Evolutionary conservation across 2,797 vertebrate genomes (phyloP), one percentile per base, ranked within the genome.

Genomic region (Uromys caudimaculatus): DNA sequence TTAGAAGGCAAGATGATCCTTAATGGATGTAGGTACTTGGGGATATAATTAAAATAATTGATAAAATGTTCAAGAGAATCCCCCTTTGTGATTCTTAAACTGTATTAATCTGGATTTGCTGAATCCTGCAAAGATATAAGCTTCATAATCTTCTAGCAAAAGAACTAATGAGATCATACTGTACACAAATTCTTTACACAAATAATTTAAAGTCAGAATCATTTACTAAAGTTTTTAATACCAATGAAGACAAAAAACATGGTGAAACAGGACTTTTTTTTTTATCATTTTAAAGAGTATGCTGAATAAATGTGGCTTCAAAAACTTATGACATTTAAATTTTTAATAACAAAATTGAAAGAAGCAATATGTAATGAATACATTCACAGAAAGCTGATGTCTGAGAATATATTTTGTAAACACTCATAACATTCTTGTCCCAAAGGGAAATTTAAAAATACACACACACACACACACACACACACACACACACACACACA

Each of bases 91-190:
- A 67, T 95, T 79, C 79, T 97, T 97, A 98, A 98, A 98, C 96
- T 96, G 97, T 98, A 96, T 98, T 98, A 98, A 98, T 98, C 97
- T 98, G 98, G 97, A 98, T 98, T 98, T 98, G 96, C 76, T 96
- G 96, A 98, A 98, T 97, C 98, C 97, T 93, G 97, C 54, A 75
- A 86, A 97, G 97, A 98, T 98, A 97, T 97, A 96, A 79, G 96
- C 92, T 98, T 98, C 67, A 60, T 98, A 98, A 98, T 97, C 97
- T 98, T 98, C 92, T 95, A 92, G 96, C 77, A 98, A 91, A 67
- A 95, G 97, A 98, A 98, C 98, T 98, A 98, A 98, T 98, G 96
- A 96, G 90, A 97, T 98, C 98, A 98, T 98, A 96, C 97, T 54
- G 85, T 98, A 88, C 67, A 97, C 41, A 95, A 98, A 95, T 91